A percentile compares a stretch with the other conserved stretches of the same genome.
Evolutionary conservation across 2,797 vertebrate species (phyloP).

Genomic region (Chelmon rostratus): DNA sequence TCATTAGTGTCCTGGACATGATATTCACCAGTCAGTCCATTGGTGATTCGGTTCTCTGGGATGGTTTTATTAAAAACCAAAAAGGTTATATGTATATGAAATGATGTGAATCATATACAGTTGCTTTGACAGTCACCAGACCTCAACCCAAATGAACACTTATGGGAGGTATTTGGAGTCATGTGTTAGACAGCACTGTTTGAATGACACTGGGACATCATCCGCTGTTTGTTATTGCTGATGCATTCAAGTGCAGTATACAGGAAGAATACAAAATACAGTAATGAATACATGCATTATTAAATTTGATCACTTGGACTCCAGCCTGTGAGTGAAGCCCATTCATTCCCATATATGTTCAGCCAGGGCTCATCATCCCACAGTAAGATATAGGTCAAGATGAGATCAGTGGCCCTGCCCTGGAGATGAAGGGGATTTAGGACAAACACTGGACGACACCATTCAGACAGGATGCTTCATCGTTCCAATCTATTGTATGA

Average conservation of each 20-base stretch:
- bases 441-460: constrained; percentile 16
- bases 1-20: not conserved
- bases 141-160: not conserved
- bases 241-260: not conserved
- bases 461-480: constrained; percentile 14
- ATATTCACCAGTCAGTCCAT: not conserved
- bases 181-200: not conserved
- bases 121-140: not conserved
- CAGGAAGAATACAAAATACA: too few relatives aligned
- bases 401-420: constrained; percentile 48
- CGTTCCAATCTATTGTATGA: not conserved
- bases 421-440: constrained; percentile 49
- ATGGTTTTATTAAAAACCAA: not conserved
- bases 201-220: not conserved
- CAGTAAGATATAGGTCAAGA: constrained; percentile 55
- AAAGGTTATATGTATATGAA: too few relatives aligned
- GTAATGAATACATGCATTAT: not conserved
- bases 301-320: not conserved
- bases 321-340: not conserved
- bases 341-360: not conserved
- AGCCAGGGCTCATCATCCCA: constrained; percentile 9
- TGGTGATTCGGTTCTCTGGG: not conserved
- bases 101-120: too few relatives aligned
- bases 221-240: too few relatives aligned
- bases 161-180: not conserved